These are phyloP conservation scores for Ostrea denselamellosa DNA, from an alignment of 1,140 invertebrate species.

Conservation along the genomic window DNA sequence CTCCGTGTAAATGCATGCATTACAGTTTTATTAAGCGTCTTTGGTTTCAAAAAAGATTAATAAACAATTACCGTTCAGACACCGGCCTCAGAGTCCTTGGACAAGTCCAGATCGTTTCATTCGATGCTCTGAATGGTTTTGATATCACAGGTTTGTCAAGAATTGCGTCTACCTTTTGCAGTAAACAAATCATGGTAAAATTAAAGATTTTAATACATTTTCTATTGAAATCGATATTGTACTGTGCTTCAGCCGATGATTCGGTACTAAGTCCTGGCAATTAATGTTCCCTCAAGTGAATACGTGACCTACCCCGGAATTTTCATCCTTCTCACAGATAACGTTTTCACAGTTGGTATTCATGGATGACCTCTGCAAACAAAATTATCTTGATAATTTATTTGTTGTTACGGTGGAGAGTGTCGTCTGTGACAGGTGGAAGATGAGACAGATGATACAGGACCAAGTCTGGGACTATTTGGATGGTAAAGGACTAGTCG, in stretches of 20 bases:
- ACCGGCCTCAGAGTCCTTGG: constrained; percentile 1
- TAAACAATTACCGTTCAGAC: background rate
- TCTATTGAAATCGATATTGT: no score
- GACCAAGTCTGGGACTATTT: no score
- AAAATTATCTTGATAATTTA: background rate
- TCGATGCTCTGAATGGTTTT: background rate
- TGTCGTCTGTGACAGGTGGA: background rate
- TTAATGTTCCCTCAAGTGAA: no score
- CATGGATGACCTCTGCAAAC: constrained; percentile 20
- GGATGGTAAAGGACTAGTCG: no score
- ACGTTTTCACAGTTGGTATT: background rate
- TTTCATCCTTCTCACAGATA: background rate
- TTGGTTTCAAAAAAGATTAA: background rate
- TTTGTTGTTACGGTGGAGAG: background rate
- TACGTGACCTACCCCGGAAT: background rate
- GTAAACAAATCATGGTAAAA: no score
- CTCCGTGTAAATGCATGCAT: background rate
- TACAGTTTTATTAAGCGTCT: background rate
- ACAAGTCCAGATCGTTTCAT: constrained; percentile 11
- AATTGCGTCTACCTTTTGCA: background rate
- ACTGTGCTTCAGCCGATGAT: no score
- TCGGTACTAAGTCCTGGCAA: no score
- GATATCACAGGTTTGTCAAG: constrained; percentile 17
- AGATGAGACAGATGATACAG: no score
- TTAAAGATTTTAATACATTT: no score